phyloP scores from a whole-genome alignment of 2,113 vertebrate genomes.

The Ornithorhynchus anatinus region DNA sequence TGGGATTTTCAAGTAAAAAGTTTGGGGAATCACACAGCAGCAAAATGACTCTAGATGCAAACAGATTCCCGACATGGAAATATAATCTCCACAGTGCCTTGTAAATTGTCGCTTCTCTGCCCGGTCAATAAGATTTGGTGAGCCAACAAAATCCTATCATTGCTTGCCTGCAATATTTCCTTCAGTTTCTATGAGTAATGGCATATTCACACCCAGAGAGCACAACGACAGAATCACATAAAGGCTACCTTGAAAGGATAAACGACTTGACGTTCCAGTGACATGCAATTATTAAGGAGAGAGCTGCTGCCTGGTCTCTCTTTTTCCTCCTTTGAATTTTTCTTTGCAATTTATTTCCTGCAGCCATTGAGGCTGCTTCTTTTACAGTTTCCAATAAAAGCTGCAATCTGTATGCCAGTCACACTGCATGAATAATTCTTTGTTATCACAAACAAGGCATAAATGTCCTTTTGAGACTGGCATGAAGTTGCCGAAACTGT shows the following conservation, averaged over 20 bases:
- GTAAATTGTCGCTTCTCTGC: slow-evolving; percentile 27
- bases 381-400: slow-evolving; percentile 62
- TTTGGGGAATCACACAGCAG: slow-evolving; percentile 20
- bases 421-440: slow-evolving; percentile 62
- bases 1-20: slow-evolving; percentile 38
- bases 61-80: slow-evolving; percentile 22
- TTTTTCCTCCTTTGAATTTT: slow-evolving; percentile 36
- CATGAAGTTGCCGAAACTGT: slow-evolving; percentile 38
- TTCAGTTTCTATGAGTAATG: slow-evolving; percentile 34
- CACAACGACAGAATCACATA: slow-evolving; percentile 3
- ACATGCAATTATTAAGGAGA: slow-evolving; percentile 45
- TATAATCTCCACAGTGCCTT: slow-evolving; percentile 13
- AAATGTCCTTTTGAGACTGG: slow-evolving; percentile 57
- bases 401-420: slow-evolving; percentile 62
- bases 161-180: slow-evolving; percentile 17
- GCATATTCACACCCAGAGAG: slow-evolving; percentile 24
- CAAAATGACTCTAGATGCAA: neutral
- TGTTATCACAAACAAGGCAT: slow-evolving; percentile 57
- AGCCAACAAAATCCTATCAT: slow-evolving; percentile 37
- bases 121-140: slow-evolving; percentile 43
- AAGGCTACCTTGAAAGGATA: slow-evolving; percentile 46
- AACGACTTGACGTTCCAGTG: slow-evolving; percentile 32
- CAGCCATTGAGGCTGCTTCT: slow-evolving; percentile 28
- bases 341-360: slow-evolving; percentile 54
- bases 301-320: slow-evolving; percentile 4